Conservation (phyloP, 2,797 vertebrate species). For the Nannoperca obscura region DNA sequence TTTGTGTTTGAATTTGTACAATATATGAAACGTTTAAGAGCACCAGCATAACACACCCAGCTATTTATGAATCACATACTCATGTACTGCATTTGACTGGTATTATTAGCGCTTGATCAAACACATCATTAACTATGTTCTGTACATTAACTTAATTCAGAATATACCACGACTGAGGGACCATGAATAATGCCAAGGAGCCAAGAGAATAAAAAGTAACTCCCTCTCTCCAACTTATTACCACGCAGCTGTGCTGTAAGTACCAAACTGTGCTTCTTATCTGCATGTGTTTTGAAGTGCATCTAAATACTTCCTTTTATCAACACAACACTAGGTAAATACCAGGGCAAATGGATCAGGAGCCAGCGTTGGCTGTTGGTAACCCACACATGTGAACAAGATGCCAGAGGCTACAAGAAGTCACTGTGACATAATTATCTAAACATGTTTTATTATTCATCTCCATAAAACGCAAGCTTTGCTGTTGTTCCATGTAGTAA, state of each 20-base stretch:
- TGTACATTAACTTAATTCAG: conserved; percentile 50
- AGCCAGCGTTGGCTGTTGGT: conserved; percentile 53
- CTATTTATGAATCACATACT: conserved; percentile 25
- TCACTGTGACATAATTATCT: conserved; percentile 62
- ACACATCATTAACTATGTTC: conserved; percentile 50
- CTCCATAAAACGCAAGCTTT: conserved; percentile 34
- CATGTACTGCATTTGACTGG: conserved; percentile 30
- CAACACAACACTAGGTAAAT: conserved; percentile 48
- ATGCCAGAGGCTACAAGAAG: conserved; percentile 63
- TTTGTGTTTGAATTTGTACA: conserved; percentile 5
- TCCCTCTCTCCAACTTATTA: conserved; percentile 28
- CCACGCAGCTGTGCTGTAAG: conserved; percentile 33
- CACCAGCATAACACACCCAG: conserved; percentile 2
- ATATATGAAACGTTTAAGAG: conserved; percentile 21
- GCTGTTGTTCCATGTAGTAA: conserved; percentile 35
- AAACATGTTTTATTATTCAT: conserved; percentile 66
- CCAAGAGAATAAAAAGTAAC: conserved; percentile 17
- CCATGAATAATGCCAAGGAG: conserved; percentile 52
- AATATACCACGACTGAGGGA: conserved; percentile 16
- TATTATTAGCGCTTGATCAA: conserved; percentile 49
- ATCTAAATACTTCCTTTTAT: conserved; percentile 44
- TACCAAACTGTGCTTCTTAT: conserved; percentile 35
- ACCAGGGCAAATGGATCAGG: conserved; percentile 53
- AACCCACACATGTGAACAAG: conserved; percentile 58
- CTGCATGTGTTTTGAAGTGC: conserved; percentile 39